phyloP scores from a whole-genome alignment of 2,113 vertebrate genomes.

The Apodemus speciosus region DNA sequence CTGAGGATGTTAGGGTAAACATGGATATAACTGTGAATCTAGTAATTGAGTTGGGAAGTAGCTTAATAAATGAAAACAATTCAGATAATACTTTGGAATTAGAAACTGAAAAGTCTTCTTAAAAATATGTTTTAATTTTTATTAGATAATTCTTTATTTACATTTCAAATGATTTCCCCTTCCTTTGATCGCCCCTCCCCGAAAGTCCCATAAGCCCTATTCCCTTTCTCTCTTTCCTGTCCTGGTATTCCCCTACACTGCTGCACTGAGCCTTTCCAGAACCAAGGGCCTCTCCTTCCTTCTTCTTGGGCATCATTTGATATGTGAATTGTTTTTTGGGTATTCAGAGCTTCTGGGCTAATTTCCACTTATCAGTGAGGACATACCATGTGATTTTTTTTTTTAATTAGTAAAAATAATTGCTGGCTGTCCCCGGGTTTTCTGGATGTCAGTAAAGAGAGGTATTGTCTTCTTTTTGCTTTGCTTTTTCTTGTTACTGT shows the following conservation, averaged over 20 bases:
- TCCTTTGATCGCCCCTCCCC: too few relatives aligned
- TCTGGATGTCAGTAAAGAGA: not conserved
- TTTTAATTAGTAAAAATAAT: not conserved
- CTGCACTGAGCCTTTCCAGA: too few relatives aligned
- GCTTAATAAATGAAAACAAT: not conserved
- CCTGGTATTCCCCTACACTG: too few relatives aligned
- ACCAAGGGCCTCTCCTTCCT: too few relatives aligned
- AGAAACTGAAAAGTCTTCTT: not conserved
- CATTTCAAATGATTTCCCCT: too few relatives aligned
- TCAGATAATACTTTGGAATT: not conserved
- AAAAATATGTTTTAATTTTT: not conserved
- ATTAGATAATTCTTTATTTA: too few relatives aligned
- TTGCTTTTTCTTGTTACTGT: not conserved
- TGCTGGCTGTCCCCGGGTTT: not conserved
- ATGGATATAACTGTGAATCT: not conserved
- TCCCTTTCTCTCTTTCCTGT: too few relatives aligned
- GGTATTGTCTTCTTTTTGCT: not conserved
- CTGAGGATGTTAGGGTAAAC: not conserved
- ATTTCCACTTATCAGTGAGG: too few relatives aligned
- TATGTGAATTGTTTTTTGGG: too few relatives aligned
- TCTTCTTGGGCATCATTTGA: too few relatives aligned
- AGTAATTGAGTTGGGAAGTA: not conserved
- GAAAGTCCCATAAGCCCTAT: too few relatives aligned
- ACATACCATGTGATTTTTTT: not conserved
- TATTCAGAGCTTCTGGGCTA: too few relatives aligned